Evolutionary conservation across 2,113 vertebrate species (phyloP).

Genomic region (Lethenteron camtschaticum): DNA sequence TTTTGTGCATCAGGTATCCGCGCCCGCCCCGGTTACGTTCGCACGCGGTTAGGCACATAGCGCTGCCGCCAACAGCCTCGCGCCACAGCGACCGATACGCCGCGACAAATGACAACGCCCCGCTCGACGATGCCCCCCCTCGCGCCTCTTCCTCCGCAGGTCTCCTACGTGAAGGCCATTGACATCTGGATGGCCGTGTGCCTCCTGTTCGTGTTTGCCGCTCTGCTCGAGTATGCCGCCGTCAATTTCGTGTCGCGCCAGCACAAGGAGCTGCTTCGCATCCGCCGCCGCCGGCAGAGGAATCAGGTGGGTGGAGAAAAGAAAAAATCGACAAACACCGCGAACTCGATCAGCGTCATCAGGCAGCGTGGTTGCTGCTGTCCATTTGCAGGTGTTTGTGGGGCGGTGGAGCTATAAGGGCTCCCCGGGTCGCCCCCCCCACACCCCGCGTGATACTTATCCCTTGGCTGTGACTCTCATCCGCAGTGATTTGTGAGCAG

Average conservation of each 20-base stretch:
- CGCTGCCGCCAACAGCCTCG: too few relatives aligned
- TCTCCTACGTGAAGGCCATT: constrained; percentile 91
- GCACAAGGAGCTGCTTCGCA: constrained; percentile 72
- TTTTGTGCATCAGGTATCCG: too few relatives aligned
- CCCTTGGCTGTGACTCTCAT: not conserved
- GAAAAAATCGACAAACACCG: not conserved
- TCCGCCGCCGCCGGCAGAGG: constrained; percentile 39
- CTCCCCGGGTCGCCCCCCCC: constrained; percentile 12
- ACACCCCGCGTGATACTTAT: constrained; percentile 10
- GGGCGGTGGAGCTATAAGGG: constrained; percentile 9
- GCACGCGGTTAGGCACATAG: too few relatives aligned
- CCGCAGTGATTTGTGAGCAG: too few relatives aligned
- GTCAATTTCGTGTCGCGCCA: constrained; percentile 95
- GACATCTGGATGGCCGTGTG: constrained; percentile 99
- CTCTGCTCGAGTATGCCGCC: constrained; percentile 77
- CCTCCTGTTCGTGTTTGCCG: constrained; percentile 87
- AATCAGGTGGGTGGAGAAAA: constrained; percentile 47
- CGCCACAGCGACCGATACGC: too few relatives aligned
- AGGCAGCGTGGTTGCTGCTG: not conserved
- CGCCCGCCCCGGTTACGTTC: too few relatives aligned
- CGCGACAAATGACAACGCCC: too few relatives aligned
- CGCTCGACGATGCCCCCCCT: too few relatives aligned
- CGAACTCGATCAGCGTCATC: not conserved
- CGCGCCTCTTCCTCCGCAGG: constrained; percentile 21
- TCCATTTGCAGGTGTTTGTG: constrained; percentile 8